Evolutionary conservation across 2,113 vertebrate species (phyloP), one percentile per base, ranked within the genome.

Genomic region (Lagopus muta): DNA sequence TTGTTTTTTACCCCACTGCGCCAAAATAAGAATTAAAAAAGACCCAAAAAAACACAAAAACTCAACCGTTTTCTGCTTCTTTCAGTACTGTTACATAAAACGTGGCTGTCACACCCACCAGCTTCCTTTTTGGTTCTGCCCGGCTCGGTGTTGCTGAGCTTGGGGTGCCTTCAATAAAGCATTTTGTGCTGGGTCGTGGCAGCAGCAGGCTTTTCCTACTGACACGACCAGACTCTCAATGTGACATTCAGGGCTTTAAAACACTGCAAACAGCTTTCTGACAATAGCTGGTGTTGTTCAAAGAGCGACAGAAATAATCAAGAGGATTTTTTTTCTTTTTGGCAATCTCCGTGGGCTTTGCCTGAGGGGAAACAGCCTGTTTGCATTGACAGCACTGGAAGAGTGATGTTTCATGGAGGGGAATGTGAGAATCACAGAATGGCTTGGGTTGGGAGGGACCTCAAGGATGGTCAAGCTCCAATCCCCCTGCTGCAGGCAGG

Each of bases 141-240:
- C 58, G 1, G 65, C 15, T 24, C n/a, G 21, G 34, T 36, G 6
- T 36, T 61, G 5, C 93, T 82, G 71, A 40, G 32, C 66, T 79
- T 75, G 0, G 62, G 52, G 79, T 3, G 72, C 80, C 52, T 72
- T 75, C 78, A 93, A 85, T 69, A 89, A 72, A 91, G 54, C 22
- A 2, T 71, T 89, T 79, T 84, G 11, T 92, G 62, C 89, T 19
- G 90, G 94, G 93, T 24, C 7, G n/a, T 92, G 93, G 87, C 92
- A 91, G 92, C 18, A 2, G 58, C 94, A 93, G 95, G 43, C 87
- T 93, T 92, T 92, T 84, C 88, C 84, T 84, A 14, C 74, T 81
- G 87, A 89, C 95, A 92, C 93, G 95, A 92, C 78, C 91, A 70
- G 94, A 94, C 95, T 96, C 89, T 89, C 93, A 95, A 94, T 94